Conservation (phyloP, 2,113 vertebrate genomes). For the Ctenodactylus gundi region DNA sequence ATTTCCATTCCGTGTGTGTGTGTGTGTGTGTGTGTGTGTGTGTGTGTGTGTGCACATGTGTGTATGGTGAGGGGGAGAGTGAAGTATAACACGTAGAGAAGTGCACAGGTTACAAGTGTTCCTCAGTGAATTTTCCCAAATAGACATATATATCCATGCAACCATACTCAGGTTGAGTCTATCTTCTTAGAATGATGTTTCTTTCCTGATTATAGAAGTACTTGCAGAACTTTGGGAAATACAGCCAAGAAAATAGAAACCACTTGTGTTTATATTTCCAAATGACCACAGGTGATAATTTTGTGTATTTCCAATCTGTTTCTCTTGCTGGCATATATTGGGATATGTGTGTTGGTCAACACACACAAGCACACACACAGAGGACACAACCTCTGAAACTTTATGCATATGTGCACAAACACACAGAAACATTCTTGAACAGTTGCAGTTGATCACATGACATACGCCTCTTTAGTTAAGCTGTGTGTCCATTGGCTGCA, state of each 20-base stretch:
- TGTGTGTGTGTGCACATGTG: neutral
- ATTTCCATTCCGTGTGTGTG: neutral
- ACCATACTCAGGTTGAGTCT: neutral
- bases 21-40: neutral
- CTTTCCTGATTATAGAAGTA: constrained; percentile 24
- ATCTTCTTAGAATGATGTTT: neutral
- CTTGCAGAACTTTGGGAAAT: constrained; percentile 33
- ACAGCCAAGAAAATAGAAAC: neutral
- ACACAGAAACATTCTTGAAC: neutral
- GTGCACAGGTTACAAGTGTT: neutral
- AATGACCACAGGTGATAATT: neutral
- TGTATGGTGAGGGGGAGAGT: neutral
- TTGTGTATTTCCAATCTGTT: neutral
- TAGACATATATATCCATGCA: neutral
- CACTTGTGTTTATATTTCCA: neutral
- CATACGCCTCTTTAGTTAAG: neutral
- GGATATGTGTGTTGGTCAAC: neutral
- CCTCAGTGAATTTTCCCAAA: neutral
- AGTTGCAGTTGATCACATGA: neutral
- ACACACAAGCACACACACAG: neutral
- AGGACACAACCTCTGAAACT: neutral
- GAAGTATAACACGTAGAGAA: neutral
- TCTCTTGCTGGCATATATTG: neutral
- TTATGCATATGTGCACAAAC: neutral
- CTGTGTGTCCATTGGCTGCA: neutral